Conservation (phyloP, 2,797 vertebrate genomes). For the Peromyscus eremicus region DNA sequence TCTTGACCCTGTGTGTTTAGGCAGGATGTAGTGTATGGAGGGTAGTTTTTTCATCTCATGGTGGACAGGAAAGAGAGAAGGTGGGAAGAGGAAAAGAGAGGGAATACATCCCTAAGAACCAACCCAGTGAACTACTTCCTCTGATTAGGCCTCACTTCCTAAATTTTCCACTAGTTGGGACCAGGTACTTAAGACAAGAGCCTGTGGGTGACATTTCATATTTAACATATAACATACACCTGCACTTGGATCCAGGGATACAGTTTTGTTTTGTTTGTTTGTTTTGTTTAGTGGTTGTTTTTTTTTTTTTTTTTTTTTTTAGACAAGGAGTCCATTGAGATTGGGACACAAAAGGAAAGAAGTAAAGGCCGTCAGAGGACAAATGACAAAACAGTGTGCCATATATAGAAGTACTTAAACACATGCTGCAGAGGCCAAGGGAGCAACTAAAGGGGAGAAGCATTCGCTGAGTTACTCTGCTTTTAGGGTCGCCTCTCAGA, state of each 20-base stretch:
- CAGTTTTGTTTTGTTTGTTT: not conserved
- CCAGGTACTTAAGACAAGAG: not conserved
- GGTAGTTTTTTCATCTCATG: not conserved
- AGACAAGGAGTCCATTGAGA: not conserved
- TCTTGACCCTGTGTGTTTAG: not conserved
- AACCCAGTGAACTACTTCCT: not conserved
- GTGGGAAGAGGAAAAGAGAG: not conserved
- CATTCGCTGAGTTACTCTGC: constrained; percentile 53
- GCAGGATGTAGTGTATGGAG: not conserved
- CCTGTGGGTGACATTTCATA: not conserved
- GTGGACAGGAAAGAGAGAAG: not conserved
- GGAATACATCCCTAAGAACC: not conserved
- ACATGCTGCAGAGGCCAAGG: not conserved
- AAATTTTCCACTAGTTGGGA: not conserved
- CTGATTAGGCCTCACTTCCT: not conserved
- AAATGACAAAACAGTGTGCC: not conserved
- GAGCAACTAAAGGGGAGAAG: not conserved
- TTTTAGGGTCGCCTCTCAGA: constrained; percentile 6
- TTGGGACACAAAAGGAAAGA: not conserved
- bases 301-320: not conserved
- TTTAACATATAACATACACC: not conserved
- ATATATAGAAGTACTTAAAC: not conserved
- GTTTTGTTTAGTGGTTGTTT: not conserved
- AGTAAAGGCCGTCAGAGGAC: not conserved
- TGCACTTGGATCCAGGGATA: not conserved